phyloP scores from a whole-genome alignment of 2,797 vertebrate species.

The Rhabdophis nuchalis region DNA sequence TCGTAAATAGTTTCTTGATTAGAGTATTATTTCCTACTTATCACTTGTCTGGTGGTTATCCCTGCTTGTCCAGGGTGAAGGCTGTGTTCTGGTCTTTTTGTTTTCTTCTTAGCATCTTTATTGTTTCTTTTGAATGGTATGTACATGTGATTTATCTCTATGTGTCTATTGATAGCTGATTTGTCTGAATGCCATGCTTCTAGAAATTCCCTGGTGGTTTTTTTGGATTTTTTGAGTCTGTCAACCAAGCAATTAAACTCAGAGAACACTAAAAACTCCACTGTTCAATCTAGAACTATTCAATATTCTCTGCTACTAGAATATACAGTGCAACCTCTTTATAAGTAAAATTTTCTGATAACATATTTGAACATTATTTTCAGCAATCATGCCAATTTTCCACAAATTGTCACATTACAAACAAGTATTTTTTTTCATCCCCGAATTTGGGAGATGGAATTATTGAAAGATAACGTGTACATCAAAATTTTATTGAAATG shows the following conservation, averaged over 20 bases:
- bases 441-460: not conserved
- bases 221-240: not conserved
- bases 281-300: not conserved
- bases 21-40: not conserved
- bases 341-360: not conserved
- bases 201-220: not conserved
- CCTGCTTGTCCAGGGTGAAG: not conserved
- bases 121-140: not conserved
- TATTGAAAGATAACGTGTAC: not conserved
- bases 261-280: not conserved
- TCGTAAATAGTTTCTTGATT: not conserved
- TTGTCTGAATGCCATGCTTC: not conserved
- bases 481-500: not conserved
- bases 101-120: not conserved
- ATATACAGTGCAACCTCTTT: not conserved
- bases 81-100: not conserved
- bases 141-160: not conserved
- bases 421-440: not conserved
- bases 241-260: not conserved
- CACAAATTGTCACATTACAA: not conserved
- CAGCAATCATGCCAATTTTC: not conserved
- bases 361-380: not conserved
- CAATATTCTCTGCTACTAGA: not conserved
- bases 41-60: not conserved
- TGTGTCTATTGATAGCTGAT: not conserved